These are phyloP conservation scores for Cephus sareptanus DNA, from an alignment of 2,888 invertebrate species.

Conservation along the genomic window DNA sequence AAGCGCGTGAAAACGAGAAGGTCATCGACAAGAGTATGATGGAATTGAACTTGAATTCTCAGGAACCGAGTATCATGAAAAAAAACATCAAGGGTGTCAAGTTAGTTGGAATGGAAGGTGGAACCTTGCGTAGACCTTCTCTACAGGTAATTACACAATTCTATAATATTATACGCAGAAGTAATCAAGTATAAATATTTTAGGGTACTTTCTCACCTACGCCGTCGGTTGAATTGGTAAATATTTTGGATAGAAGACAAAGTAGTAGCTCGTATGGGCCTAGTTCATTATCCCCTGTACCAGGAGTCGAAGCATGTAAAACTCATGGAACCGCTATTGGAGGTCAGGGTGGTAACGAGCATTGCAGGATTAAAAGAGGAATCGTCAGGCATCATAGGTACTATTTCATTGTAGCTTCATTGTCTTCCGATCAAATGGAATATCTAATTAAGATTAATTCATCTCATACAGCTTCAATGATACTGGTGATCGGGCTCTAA, in stretches of 20 bases:
- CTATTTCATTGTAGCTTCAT: not conserved
- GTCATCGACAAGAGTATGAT: conserved; percentile 51
- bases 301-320: conserved; percentile 61
- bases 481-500: conserved; percentile 60
- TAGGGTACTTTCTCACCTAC: conserved; percentile 63
- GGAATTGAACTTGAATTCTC: conserved; percentile 55
- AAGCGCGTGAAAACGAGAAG: conserved; percentile 20
- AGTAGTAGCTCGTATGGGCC: conserved; percentile 61
- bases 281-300: conserved; percentile 60
- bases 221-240: conserved; percentile 62
- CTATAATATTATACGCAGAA: not conserved
- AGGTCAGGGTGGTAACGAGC: conserved; percentile 58
- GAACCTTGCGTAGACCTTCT: conserved; percentile 57
- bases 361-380: conserved; percentile 61
- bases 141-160: conserved; percentile 46
- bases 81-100: conserved; percentile 62
- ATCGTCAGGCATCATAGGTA: conserved; percentile 65
- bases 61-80: conserved; percentile 41
- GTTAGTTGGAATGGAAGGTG: conserved; percentile 61
- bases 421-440: not conserved
- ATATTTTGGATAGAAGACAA: conserved; percentile 60
- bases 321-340: conserved; percentile 61
- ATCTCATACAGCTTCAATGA: conserved; percentile 56
- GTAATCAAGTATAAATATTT: conserved; percentile 9
- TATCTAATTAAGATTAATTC: conserved; percentile 3